Evolutionary conservation across 2,797 vertebrate species (phyloP).

Genomic region (Takifugu ocellatus): DNA sequence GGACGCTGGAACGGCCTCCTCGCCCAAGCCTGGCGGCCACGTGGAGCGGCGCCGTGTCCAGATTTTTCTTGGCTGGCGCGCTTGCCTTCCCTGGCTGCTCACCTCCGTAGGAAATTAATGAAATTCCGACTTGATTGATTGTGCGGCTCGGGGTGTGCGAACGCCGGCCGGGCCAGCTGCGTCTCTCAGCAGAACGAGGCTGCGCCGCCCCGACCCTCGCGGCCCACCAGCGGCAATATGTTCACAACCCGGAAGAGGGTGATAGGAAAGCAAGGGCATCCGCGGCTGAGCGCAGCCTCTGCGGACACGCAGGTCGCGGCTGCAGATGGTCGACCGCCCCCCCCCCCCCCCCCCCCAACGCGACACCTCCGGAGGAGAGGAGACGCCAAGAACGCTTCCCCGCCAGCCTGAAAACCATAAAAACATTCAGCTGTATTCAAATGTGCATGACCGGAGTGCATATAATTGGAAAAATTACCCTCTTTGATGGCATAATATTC

Average conservation of each 20-base stretch:
- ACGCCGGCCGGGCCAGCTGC: slow-evolving; percentile 27
- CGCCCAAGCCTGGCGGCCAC: slow-evolving; percentile 33
- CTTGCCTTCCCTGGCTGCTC: slow-evolving; percentile 32
- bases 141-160: slow-evolving; percentile 30
- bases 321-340: slow-evolving; percentile 44
- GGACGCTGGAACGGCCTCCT: slow-evolving; percentile 47
- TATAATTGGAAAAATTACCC: slow-evolving; percentile 22
- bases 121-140: slow-evolving; percentile 47
- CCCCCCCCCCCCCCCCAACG: slow-evolving; percentile 2
- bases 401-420: slow-evolving; percentile 5
- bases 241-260: slow-evolving; percentile 9
- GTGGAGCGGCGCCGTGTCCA: slow-evolving; percentile 32
- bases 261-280: slow-evolving; percentile 27
- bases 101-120: slow-evolving; percentile 40
- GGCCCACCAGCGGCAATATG: slow-evolving; percentile 11
- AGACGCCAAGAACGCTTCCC: slow-evolving; percentile 23
- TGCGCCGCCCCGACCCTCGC: slow-evolving; percentile 1
- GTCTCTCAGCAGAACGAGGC: slow-evolving; percentile 26
- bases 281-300: slow-evolving; percentile 28
- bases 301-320: slow-evolving; percentile 48
- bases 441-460: slow-evolving; percentile 17
- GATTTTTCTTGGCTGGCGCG: slow-evolving; percentile 27
- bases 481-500: slow-evolving; percentile 39
- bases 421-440: slow-evolving; percentile 4
- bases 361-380: slow-evolving; percentile 20